Evolutionary conservation across 2,888 invertebrate genomes (phyloP).

Genomic region (Amorpha juglandis): DNA sequence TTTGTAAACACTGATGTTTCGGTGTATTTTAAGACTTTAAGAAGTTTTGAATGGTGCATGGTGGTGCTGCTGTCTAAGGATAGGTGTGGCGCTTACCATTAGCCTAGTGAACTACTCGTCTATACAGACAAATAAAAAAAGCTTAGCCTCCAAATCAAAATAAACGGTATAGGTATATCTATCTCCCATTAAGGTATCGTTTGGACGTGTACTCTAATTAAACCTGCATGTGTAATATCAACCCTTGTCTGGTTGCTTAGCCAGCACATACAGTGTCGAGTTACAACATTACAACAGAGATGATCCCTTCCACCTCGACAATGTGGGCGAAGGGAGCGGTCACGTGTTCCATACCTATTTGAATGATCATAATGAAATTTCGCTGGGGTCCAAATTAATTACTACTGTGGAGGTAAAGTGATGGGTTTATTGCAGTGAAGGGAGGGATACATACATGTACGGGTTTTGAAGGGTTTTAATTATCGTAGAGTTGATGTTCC

Average conservation of each 20-base stretch:
- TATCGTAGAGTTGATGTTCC: conserved; percentile 1
- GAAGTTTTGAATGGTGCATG: no score
- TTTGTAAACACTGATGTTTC: no score
- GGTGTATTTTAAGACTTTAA: no score
- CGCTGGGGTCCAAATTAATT: conserved; percentile 1
- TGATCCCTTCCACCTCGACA: neutral
- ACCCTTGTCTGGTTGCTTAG: neutral
- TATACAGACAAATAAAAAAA: no score
- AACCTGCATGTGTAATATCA: neutral
- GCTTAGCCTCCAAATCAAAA: no score
- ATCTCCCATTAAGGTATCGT: no score
- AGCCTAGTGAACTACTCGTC: no score
- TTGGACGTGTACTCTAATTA: neutral
- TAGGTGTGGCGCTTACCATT: no score
- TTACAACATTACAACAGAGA: no score
- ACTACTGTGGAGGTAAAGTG: neutral
- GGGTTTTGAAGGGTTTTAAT: neutral
- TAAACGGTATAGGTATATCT: no score
- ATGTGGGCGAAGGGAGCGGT: conserved; percentile 2
- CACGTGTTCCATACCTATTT: neutral
- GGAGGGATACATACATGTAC: neutral
- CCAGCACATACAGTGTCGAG: neutral
- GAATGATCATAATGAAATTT: conserved; percentile 4
- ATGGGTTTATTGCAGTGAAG: neutral
- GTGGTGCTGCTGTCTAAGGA: no score